Evolutionary conservation across 2,888 invertebrate genomes (phyloP), one percentile per base, ranked within the genome.

Genomic region (Sinotaia quadrata): DNA sequence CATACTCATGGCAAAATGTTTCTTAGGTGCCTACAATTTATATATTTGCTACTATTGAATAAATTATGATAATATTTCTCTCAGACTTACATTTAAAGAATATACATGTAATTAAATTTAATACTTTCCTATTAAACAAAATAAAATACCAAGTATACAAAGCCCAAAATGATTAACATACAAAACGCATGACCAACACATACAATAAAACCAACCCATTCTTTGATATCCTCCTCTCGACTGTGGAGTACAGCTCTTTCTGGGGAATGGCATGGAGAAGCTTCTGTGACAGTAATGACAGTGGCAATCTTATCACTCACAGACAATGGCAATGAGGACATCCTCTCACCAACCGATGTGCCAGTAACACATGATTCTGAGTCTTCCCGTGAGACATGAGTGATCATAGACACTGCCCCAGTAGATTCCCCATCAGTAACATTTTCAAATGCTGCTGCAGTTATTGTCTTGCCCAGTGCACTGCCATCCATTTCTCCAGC

Each of bases 201-300:
- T n/a, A n/a, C n/a, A n/a, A n/a, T n/a, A n/a, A n/a, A n/a, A 37
- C 29, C 31, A 37, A 61, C 59, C 61, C 66, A 41, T n/a, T 52
- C 29, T 56, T 54, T 54, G 41, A 37, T 36, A 27, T 63, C 47
- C 52, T 56, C 67, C 49, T 56, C 41, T 37, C 69, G 41, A 57
- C 59, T 47, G 41, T 54, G 68, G 24, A 60, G 34, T 27, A 67
- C 51, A 29, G 41, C 57, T 37, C 70, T 24, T 12, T 49, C 68
- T 4, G 65, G 65, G 12, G 65, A 65, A 31, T 56, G 65, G 24
- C 56, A 54, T 27, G 65, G 65, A 10, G 65, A 65, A 24, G 65
- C 37, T 18, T 56, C 54, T 7, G 65, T 65, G 18, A 65, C 56
- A 1, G 65, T 65, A 52, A 65, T 65, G 41, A 65, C 18, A 0